These are phyloP conservation scores for Physella acuta DNA, from an alignment of 1,140 invertebrate species.

Conservation along the genomic window DNA sequence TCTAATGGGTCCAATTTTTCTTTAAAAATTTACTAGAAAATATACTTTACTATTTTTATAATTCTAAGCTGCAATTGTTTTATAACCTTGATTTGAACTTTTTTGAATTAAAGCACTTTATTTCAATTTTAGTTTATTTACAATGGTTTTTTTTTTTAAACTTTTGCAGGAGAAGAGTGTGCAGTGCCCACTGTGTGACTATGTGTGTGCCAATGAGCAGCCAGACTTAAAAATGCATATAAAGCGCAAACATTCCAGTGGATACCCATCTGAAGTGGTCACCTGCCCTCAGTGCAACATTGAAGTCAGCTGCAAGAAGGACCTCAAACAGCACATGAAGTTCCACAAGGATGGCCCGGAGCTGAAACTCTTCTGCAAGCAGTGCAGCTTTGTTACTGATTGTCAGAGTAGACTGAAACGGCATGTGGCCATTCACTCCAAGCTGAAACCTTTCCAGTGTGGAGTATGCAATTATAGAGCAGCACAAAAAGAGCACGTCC, in stretches of 20 bases:
- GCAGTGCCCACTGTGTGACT: slow-evolving; percentile 54
- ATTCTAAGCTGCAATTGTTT: too few relatives aligned
- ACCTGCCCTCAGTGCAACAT: slow-evolving; percentile 50
- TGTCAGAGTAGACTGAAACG: slow-evolving; percentile 54
- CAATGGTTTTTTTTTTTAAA: too few relatives aligned
- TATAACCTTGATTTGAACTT: too few relatives aligned
- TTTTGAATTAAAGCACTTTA: too few relatives aligned
- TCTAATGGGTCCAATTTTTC: too few relatives aligned
- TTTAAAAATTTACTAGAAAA: too few relatives aligned
- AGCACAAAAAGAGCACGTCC: slow-evolving; percentile 56
- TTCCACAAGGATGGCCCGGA: slow-evolving; percentile 57
- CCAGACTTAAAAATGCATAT: slow-evolving; percentile 57
- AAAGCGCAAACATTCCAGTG: slow-evolving; percentile 44
- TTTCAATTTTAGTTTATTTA: too few relatives aligned
- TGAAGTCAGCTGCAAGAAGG: slow-evolving; percentile 45
- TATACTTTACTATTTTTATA: too few relatives aligned
- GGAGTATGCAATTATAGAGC: slow-evolving; percentile 52
- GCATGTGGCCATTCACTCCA: slow-evolving; percentile 53
- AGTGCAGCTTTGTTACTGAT: slow-evolving; percentile 58
- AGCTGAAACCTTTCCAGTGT: slow-evolving; percentile 54
- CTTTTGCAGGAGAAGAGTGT: slow-evolving; percentile 55
- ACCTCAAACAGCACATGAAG: slow-evolving; percentile 56
- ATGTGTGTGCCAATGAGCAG: slow-evolving; percentile 55
- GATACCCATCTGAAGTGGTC: slow-evolving; percentile 30
- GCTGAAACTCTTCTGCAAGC: slow-evolving; percentile 56